phyloP scores from a whole-genome alignment of 2,797 vertebrate species.

The Siniperca obscura region DNA sequence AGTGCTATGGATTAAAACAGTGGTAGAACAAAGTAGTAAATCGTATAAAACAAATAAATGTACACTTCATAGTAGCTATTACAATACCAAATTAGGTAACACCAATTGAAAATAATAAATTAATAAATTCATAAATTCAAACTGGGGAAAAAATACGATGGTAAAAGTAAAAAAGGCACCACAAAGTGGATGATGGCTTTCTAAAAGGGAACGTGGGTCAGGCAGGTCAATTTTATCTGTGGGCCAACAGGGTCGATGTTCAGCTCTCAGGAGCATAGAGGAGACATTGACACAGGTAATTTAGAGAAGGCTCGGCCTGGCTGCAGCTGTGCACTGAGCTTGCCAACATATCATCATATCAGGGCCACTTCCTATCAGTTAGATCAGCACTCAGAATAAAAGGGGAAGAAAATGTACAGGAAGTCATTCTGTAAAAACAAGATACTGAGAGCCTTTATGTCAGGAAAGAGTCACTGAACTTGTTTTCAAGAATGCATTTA shows the following conservation, averaged over 20 bases:
- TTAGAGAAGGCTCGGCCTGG: constrained; percentile 43
- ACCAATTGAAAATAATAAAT: background rate
- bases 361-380: constrained; percentile 61
- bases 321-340: constrained; percentile 57
- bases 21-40: background rate
- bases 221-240: constrained; percentile 16
- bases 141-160: background rate
- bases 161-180: background rate
- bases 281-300: constrained; percentile 58
- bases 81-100: background rate
- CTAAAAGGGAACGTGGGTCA: constrained; percentile 1
- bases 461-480: constrained; percentile 29
- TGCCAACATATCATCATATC: constrained; percentile 67
- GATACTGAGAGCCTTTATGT: constrained; percentile 45
- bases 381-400: constrained; percentile 60
- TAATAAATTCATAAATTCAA: constrained; percentile 16
- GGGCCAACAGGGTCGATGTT: constrained; percentile 35
- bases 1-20: background rate
- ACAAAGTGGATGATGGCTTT: constrained; percentile 7
- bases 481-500: constrained; percentile 24
- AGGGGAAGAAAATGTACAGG: constrained; percentile 54
- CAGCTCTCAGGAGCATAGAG: constrained; percentile 46
- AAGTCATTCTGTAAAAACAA: constrained; percentile 66
- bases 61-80: background rate
- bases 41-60: background rate